These are phyloP conservation scores for Psittacula echo DNA, from an alignment of 2,797 vertebrate genomes.

Conservation along the genomic window DNA sequence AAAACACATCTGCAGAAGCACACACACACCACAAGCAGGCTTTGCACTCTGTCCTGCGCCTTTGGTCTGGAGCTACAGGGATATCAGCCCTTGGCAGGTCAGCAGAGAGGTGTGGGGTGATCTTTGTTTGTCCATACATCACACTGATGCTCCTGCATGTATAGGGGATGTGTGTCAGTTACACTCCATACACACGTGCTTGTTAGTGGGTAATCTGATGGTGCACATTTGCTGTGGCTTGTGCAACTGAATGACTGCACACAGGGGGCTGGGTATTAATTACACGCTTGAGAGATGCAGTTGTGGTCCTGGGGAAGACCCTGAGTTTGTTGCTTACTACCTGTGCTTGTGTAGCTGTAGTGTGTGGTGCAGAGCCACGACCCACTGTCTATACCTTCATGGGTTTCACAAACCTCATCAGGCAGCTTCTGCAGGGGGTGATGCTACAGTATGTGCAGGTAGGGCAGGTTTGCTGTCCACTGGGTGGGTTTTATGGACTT, in stretches of 20 bases:
- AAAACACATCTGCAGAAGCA: not conserved
- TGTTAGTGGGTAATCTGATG: slow-evolving; percentile 10
- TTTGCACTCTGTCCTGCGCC: not conserved
- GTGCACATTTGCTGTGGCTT: not conserved
- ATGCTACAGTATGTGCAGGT: not conserved
- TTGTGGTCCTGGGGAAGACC: not conserved
- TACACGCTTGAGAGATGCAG: slow-evolving; percentile 55
- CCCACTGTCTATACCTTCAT: accelerated
- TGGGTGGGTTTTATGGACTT: slow-evolving; percentile 34
- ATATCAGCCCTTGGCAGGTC: not conserved
- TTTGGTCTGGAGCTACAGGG: not conserved
- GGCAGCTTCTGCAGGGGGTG: not conserved
- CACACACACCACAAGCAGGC: accelerated
- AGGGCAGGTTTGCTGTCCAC: slow-evolving; percentile 8
- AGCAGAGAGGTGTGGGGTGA: not conserved
- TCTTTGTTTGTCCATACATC: accelerated
- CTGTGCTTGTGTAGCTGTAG: not conserved
- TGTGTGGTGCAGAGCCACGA: not conserved
- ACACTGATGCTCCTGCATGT: accelerated
- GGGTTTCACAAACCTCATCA: not conserved
- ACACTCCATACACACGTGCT: not conserved
- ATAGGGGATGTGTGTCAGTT: not conserved
- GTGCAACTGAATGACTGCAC: not conserved
- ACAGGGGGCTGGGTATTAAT: slow-evolving; percentile 40
- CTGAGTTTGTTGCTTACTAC: accelerated